Base-by-base conservation (phyloP, 2,888 invertebrate genomes). In the Tribolium freemani region DNA sequence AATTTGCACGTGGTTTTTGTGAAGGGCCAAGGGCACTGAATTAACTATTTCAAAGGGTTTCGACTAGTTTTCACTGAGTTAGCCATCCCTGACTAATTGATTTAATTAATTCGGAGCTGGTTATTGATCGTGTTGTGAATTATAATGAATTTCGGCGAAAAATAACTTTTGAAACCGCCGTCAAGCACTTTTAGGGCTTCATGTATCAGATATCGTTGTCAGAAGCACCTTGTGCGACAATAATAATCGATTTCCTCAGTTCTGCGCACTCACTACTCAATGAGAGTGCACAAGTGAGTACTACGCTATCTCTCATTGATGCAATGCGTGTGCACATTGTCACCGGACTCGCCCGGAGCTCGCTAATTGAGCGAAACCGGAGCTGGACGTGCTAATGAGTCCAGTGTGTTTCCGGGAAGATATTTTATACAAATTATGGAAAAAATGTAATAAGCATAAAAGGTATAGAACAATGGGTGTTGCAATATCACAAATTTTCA, bases 261-360 rank as follows among this genome's bases (percentile, higher is more conserved):
- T 71, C 60, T 71, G 71, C 71, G 71, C 71, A 71, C 60, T 71
- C 71, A 67, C 46, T 67, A 71, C 67, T 67, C 60, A 71, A 66
- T 67, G 66, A 67, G 51, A 38, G 53, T 58, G 53, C 53, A 58
- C 45, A 46, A 45, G 46, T 21, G 66, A 71, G 71, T 71, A 71
- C 66, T 71, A 71, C 66, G 50, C 57, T 67, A 67, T 60, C 71
- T 58, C 51, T 21, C 60, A 53, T 53, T 10, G 13, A 53, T 26
- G 53, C 10, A 53, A 2, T 53, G 21, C 16, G 8, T 10, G 21
- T 53, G 21, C 30, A 26, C 16, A 53, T n/a, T 4, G 38, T 6
- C n/a, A 5, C 9, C 38, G 38, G 38, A 38, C 8, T 38, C 9
- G 8, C 38, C 38, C 38, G n/a, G 38, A 38, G 3, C 38, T 38